phyloP scores from a whole-genome alignment of 2,113 vertebrate genomes.

The Emydocephalus ijimae region DNA sequence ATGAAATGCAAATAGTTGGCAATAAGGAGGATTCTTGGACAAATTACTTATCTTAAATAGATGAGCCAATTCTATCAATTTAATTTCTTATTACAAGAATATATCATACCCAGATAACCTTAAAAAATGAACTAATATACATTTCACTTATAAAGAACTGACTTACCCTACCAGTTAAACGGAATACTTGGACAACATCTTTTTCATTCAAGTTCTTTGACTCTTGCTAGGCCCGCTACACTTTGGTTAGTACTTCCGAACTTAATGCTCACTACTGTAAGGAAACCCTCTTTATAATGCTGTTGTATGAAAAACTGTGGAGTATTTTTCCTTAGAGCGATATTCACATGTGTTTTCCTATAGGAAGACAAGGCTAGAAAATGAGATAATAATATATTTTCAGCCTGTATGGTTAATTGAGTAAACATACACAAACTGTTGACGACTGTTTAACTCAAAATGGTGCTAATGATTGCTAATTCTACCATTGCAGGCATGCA shows the following conservation, averaged over 20 bases:
- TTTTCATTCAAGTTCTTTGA: neutral
- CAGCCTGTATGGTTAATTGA: neutral
- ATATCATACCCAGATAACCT: neutral
- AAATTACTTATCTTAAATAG: neutral
- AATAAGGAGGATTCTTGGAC: neutral
- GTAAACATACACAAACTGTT: neutral
- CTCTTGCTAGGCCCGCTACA: neutral
- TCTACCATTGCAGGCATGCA: neutral
- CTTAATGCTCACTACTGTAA: neutral
- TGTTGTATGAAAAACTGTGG: neutral
- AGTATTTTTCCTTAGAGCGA: neutral
- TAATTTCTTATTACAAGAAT: neutral
- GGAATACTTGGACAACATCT: neutral
- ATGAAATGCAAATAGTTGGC: conserved; percentile 1
- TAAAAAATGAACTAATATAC: neutral
- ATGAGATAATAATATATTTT: neutral
- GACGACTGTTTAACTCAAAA: neutral
- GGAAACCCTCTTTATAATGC: neutral
- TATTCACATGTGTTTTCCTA: neutral
- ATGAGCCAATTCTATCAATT: neutral
- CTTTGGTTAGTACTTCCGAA: neutral
- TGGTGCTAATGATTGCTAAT: neutral
- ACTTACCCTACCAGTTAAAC: neutral
- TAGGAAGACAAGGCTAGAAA: neutral
- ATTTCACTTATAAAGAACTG: neutral